Conservation (phyloP, 2,113 vertebrate genomes). For the Regulus satrapa region DNA sequence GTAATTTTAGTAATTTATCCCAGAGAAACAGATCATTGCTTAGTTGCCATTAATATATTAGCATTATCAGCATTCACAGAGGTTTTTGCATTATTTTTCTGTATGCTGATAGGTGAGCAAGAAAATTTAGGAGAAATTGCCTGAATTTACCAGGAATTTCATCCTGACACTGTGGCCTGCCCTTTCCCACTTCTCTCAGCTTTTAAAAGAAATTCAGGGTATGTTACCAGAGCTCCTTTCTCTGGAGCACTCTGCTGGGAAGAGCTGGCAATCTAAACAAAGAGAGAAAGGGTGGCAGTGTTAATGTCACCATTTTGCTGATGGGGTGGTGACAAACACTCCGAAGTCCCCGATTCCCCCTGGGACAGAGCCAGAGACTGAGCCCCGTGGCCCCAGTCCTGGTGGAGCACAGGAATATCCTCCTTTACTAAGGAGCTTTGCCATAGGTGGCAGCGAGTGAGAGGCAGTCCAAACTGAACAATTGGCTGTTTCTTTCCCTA, state of each 20-base stretch:
- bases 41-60: neutral
- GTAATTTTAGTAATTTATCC: neutral
- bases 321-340: neutral
- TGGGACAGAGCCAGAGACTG: neutral
- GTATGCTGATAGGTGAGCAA: neutral
- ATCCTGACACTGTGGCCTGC: neutral
- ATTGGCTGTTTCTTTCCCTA: neutral
- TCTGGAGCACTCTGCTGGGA: neutral
- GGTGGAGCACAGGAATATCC: neutral
- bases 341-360: neutral
- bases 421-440: neutral
- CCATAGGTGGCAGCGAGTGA: neutral
- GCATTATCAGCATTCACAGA: neutral
- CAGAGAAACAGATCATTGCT: rapidly evolving
- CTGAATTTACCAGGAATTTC: neutral
- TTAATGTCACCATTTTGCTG: neutral
- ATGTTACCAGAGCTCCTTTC: neutral
- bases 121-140: neutral
- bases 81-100: neutral
- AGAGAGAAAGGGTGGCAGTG: neutral
- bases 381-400: neutral
- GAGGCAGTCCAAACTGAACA: neutral
- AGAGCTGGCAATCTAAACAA: neutral
- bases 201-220: neutral
- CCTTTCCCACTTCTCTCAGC: neutral